phyloP scores from a whole-genome alignment of 2,113 vertebrate species.

The Hippocampus guttulatus region DNA sequence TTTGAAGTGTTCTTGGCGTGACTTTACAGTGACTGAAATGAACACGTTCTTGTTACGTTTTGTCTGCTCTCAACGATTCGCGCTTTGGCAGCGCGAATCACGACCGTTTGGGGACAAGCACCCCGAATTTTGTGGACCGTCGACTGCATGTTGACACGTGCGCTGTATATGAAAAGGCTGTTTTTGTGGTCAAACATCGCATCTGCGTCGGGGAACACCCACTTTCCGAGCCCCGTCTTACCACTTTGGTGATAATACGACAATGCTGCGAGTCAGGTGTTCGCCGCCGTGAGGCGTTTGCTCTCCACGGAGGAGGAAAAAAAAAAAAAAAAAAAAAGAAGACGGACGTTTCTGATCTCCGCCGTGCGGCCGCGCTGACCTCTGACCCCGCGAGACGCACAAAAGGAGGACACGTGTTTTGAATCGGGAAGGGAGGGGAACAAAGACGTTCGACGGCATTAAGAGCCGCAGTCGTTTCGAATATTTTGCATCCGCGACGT shows the following conservation, averaged over 20 bases:
- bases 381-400: background rate
- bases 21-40: no score
- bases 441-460: background rate
- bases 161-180: no score
- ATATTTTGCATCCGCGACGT: background rate
- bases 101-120: no score
- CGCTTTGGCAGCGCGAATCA: no score
- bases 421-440: constrained; percentile 4
- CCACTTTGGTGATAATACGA: background rate
- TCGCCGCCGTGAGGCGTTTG: constrained; percentile 18
- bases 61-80: no score
- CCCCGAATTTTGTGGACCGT: no score
- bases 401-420: constrained; percentile 12
- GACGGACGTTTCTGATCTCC: constrained; percentile 19
- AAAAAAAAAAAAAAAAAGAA: constrained; percentile 16
- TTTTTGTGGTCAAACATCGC: no score
- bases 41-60: no score
- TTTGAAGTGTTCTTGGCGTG: no score
- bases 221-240: no score
- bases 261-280: constrained; percentile 17
- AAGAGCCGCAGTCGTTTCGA: background rate
- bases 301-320: background rate
- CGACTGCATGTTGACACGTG: no score
- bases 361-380: constrained; percentile 11
- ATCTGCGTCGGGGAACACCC: no score